Percentiles rank a stretch among this genome's conserved stretches.
These are phyloP conservation scores for Oxyteleia sp. DNA, from an alignment of 2,888 invertebrate species.

Conservation along the genomic window DNA sequence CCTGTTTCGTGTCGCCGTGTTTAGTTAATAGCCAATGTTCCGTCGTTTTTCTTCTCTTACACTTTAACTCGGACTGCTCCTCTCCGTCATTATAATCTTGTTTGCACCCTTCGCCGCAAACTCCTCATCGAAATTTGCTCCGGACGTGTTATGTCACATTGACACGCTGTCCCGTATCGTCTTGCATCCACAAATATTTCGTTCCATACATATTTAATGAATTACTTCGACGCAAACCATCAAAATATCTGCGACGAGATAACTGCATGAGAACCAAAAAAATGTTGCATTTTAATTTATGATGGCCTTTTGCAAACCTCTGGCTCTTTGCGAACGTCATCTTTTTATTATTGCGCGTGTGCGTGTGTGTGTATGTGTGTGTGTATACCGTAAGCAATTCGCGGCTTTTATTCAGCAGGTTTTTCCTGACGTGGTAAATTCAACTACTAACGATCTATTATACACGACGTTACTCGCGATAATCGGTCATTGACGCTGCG, in stretches of 20 bases:
- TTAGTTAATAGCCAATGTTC: slow-evolving; percentile 83
- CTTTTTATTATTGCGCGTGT: too few species aligned
- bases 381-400: too few species aligned
- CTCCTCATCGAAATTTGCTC: slow-evolving; percentile 50
- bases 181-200: slow-evolving; percentile 21
- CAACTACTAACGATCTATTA: too few species aligned
- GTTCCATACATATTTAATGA: background rate
- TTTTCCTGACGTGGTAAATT: too few species aligned
- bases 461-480: too few species aligned
- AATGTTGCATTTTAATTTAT: slow-evolving; percentile 13
- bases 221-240: background rate
- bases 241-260: background rate
- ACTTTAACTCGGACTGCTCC: slow-evolving; percentile 27
- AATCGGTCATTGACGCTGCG: slow-evolving; percentile 70
- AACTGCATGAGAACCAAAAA: background rate
- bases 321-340: too few species aligned
- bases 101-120: slow-evolving; percentile 39
- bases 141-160: slow-evolving; percentile 31
- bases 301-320: slow-evolving; percentile 9
- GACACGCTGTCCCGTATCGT: slow-evolving; percentile 32
- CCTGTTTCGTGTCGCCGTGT: slow-evolving; percentile 83
- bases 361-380: too few species aligned
- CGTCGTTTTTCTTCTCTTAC: slow-evolving; percentile 66
- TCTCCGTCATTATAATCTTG: slow-evolving; percentile 60
- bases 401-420: slow-evolving; percentile 62